Evolutionary conservation across 1,140 invertebrate genomes (phyloP).

Genomic region (Zeugodacus cucurbitae): DNA sequence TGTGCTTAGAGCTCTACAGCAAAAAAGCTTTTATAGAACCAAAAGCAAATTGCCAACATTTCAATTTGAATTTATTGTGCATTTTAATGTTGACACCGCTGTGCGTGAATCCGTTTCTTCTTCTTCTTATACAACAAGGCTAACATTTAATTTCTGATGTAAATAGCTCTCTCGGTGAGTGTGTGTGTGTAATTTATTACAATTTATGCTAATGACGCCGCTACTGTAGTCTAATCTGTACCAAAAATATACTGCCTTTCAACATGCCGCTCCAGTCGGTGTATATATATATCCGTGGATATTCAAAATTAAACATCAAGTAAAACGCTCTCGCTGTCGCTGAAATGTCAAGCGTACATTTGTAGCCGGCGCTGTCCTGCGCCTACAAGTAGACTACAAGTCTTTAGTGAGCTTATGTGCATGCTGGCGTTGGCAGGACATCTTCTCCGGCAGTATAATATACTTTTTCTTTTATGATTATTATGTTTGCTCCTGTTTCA

Average conservation of each 20-base stretch:
- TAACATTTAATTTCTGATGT: not conserved
- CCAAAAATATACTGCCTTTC: not conserved
- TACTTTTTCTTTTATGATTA: conserved; percentile 28
- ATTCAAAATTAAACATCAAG: not conserved
- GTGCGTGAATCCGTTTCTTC: not conserved
- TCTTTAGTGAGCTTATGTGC: not conserved
- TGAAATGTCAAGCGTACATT: not conserved
- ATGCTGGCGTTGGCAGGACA: conserved; percentile 3
- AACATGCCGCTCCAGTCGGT: not conserved
- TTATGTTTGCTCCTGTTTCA: not conserved
- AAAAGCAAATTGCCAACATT: not conserved
- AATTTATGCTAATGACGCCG: not conserved
- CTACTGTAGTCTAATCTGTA: not conserved
- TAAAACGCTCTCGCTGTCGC: not conserved
- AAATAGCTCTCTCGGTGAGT: not conserved
- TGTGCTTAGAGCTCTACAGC: too few species aligned
- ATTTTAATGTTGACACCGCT: not conserved
- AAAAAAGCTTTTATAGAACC: not conserved
- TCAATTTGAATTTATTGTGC: conserved; percentile 10
- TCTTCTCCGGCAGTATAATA: not conserved
- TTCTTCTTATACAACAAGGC: not conserved
- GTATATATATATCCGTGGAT: not conserved
- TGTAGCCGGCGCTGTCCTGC: not conserved
- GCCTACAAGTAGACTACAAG: not conserved
- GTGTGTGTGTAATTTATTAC: not conserved